Conservation (phyloP, 2,888 invertebrate species). For the Nephrocerus scutellatus region DNA sequence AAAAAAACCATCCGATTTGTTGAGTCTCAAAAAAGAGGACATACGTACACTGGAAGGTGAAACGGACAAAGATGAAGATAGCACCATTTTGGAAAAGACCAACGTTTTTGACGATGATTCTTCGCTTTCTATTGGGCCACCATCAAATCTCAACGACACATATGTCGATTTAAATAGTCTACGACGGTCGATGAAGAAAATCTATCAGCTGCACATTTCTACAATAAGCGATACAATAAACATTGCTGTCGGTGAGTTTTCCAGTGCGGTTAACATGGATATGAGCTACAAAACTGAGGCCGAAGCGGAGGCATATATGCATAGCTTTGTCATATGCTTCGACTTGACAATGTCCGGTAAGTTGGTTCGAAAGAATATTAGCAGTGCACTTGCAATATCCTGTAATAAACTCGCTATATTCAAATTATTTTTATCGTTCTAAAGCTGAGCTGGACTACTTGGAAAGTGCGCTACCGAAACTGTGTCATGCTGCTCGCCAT, state of each 20-base stretch:
- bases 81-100: slow-evolving; percentile 44
- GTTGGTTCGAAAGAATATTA: slow-evolving; percentile 12
- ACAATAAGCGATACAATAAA: slow-evolving; percentile 38
- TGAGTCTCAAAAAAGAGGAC: slow-evolving; percentile 62
- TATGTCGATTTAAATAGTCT: slow-evolving; percentile 56
- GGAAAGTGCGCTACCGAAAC: slow-evolving; percentile 71
- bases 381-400: slow-evolving; percentile 45
- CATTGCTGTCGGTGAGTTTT: slow-evolving; percentile 26
- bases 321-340: slow-evolving; percentile 65
- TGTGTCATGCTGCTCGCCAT: slow-evolving; percentile 69
- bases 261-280: slow-evolving; percentile 23
- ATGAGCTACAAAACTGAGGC: slow-evolving; percentile 23
- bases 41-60: slow-evolving; percentile 68
- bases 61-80: slow-evolving; percentile 81
- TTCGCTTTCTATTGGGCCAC: slow-evolving; percentile 8
- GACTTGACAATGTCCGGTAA: slow-evolving; percentile 67
- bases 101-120: too few relatives aligned
- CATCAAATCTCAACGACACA: slow-evolving; percentile 29
- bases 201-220: slow-evolving; percentile 32
- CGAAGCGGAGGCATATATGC: slow-evolving; percentile 39
- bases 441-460: slow-evolving; percentile 69
- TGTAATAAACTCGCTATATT: neutral
- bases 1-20: slow-evolving; percentile 51
- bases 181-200: slow-evolving; percentile 50
- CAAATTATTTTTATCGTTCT: neutral